Percentiles rank a stretch among this genome's conserved stretches.
Conservation (phyloP, 2,113 vertebrate genomes). For the Sminthopsis crassicaudata region DNA sequence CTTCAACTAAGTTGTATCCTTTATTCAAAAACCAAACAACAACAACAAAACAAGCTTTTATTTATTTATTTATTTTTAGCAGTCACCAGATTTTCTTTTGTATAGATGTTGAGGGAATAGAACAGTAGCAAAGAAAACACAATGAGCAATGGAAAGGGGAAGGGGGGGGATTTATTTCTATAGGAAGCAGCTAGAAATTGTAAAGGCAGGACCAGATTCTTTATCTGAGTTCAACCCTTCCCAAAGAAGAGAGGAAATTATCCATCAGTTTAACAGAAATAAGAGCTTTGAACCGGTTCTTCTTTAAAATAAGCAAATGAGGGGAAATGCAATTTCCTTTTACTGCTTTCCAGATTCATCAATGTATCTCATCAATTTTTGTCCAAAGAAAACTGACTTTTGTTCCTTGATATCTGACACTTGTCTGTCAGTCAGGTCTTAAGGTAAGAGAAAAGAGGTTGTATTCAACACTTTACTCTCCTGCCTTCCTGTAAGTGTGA, state of each 20-base stretch:
- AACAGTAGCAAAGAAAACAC: not conserved
- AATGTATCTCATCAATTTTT: not conserved
- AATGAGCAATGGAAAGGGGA: not conserved
- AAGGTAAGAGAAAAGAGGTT: too few species aligned
- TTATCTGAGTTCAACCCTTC: not conserved
- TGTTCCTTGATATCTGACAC: not conserved
- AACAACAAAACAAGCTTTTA: too few species aligned
- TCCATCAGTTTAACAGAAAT: not conserved
- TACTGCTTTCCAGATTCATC: not conserved
- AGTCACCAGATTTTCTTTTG: not conserved
- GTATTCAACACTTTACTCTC: not conserved
- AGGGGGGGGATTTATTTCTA: not conserved
- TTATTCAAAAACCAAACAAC: not conserved
- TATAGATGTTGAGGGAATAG: not conserved
- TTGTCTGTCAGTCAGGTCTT: not conserved
- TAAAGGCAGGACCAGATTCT: too few species aligned
- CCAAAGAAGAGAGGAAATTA: not conserved
- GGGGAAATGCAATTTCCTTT: not conserved
- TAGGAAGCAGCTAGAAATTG: not conserved
- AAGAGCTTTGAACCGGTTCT: not conserved
- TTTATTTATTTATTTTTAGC: not conserved
- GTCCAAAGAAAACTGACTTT: not conserved
- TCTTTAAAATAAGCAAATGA: not conserved
- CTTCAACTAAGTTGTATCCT: not conserved
- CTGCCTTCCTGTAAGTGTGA: not conserved